phyloP scores from a whole-genome alignment of 2,888 invertebrate species.

The Bellardia bayeri region DNA sequence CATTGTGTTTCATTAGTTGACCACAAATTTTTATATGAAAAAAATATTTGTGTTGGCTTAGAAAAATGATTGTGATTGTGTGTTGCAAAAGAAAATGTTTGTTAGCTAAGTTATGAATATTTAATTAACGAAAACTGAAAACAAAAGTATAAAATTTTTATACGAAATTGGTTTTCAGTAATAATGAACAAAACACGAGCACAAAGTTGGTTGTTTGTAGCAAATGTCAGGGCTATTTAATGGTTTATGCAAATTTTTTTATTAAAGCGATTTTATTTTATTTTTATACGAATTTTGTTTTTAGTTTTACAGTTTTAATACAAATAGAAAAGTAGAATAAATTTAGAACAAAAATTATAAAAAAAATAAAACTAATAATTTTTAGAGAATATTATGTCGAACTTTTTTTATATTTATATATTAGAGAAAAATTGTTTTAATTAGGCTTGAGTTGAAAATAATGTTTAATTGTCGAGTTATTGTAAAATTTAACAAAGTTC shows the following conservation, averaged over 20 bases:
- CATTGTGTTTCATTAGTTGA: background rate
- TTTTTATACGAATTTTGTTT: too few relatives aligned
- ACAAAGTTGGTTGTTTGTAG: background rate
- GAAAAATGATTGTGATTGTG: background rate
- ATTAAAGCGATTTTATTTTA: background rate
- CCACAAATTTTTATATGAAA: background rate
- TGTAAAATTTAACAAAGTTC: too few relatives aligned
- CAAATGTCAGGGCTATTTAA: background rate
- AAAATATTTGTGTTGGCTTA: background rate
- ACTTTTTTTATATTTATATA: too few relatives aligned
- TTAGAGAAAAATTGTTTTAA: too few relatives aligned
- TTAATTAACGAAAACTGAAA: conserved; percentile 8
- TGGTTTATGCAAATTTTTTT: background rate
- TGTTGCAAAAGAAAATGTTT: background rate
- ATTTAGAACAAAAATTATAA: too few relatives aligned
- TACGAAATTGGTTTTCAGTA: background rate
- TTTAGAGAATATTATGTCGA: too few relatives aligned
- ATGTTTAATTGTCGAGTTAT: too few relatives aligned
- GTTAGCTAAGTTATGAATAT: background rate
- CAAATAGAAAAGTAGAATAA: too few relatives aligned
- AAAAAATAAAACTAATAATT: too few relatives aligned
- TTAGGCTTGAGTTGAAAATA: too few relatives aligned
- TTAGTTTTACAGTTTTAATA: too few relatives aligned
- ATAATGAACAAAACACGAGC: background rate
- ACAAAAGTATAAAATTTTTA: background rate